phyloP scores from a whole-genome alignment of 1,140 invertebrate species.

The Trichomalopsis sarcophagae region DNA sequence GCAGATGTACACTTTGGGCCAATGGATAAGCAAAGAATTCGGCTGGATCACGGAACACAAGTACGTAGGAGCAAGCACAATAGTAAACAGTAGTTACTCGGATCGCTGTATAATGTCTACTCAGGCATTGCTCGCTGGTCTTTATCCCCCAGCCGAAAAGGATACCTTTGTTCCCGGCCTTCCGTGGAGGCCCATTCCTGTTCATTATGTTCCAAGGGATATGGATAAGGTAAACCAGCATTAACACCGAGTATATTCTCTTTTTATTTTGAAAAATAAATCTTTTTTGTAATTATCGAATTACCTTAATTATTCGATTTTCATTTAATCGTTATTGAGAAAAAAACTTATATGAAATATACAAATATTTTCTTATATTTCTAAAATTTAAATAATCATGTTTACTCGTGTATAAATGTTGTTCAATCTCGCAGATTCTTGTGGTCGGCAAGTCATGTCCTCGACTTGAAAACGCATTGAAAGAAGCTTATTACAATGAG shows the following conservation, averaged over 20 bases:
- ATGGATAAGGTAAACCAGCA: conserved; percentile 77
- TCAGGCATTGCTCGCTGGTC: conserved; percentile 85
- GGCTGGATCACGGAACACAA: conserved; percentile 78
- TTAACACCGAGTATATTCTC: neutral
- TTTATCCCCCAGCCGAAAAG: conserved; percentile 84
- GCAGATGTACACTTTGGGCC: conserved; percentile 85
- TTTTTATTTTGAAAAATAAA: conserved; percentile 32
- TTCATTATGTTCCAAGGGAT: conserved; percentile 82
- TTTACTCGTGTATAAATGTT: too few relatives aligned
- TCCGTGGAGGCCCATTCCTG: conserved; percentile 91
- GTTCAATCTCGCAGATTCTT: conserved; percentile 42
- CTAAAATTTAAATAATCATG: too few relatives aligned
- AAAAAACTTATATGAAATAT: too few relatives aligned
- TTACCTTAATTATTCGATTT: neutral
- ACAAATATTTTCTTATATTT: too few relatives aligned
- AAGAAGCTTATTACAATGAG: conserved; percentile 73
- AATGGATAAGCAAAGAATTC: conserved; percentile 83
- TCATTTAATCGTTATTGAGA: too few relatives aligned
- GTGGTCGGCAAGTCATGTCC: conserved; percentile 80
- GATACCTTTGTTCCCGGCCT: conserved; percentile 85
- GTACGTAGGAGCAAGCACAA: conserved; percentile 79
- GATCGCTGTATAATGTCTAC: conserved; percentile 93
- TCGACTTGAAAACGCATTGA: conserved; percentile 77
- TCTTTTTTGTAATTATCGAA: conserved; percentile 71
- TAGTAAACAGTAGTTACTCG: conserved; percentile 86